phyloP scores from a whole-genome alignment of 2,888 invertebrate species.

The Bellardia bayeri region DNA sequence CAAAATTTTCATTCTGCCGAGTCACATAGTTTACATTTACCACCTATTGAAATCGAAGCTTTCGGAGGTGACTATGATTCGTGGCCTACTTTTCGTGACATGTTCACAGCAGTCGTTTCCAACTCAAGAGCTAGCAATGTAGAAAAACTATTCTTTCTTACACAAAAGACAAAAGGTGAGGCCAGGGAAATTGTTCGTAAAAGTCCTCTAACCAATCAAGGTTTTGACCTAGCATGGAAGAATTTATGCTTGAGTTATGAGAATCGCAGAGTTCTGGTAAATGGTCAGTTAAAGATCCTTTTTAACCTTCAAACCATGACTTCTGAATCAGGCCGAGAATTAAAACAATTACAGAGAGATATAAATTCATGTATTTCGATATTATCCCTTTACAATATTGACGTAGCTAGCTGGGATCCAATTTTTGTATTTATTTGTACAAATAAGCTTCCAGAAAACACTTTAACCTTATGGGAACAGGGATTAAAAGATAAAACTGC shows the following conservation, averaged over 20 bases:
- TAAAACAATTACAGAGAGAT: slow-evolving; percentile 9
- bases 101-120: not conserved
- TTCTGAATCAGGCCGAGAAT: not conserved
- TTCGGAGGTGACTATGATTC: not conserved
- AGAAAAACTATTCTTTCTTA: not conserved
- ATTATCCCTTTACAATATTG: not conserved
- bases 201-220: slow-evolving; percentile 3
- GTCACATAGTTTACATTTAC: not conserved
- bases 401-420: slow-evolving; percentile 8
- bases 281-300: slow-evolving; percentile 12
- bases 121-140: not conserved
- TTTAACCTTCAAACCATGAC: not conserved
- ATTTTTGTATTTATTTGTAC: slow-evolving; percentile 20
- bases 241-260: not conserved
- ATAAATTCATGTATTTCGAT: not conserved
- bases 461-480: not conserved
- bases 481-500: not conserved
- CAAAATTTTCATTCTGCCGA: not conserved
- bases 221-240: slow-evolving; percentile 11
- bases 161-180: not conserved
- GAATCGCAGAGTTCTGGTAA: not conserved
- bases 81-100: not conserved
- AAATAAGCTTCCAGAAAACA: not conserved
- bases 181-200: slow-evolving; percentile 1
- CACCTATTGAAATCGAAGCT: not conserved